Evolutionary conservation across 2,797 vertebrate species (phyloP).

Genomic region (Petrocephalus schoutedeni): DNA sequence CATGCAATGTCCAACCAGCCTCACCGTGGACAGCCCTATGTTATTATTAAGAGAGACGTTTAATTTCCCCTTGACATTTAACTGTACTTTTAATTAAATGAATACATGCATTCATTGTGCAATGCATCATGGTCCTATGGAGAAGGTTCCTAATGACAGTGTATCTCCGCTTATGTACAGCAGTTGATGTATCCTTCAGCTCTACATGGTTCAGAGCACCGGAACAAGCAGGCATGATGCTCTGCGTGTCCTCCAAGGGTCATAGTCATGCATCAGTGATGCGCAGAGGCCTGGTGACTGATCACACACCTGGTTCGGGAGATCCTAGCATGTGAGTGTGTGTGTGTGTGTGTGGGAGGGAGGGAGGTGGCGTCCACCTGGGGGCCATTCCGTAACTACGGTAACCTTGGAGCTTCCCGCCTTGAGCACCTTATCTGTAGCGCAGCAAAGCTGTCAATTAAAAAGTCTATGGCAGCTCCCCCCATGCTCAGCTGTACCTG

Average conservation of each 20-base stretch:
- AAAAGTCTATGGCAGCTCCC: not conserved
- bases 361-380: not conserved
- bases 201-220: not conserved
- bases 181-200: not conserved
- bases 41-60: not conserved
- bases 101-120: not conserved
- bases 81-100: not conserved
- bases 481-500: not conserved
- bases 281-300: not conserved
- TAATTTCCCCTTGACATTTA: not conserved
- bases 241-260: not conserved
- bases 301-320: not conserved
- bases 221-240: not conserved
- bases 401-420: slow-evolving; percentile 40
- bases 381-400: slow-evolving; percentile 50
- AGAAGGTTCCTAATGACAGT: too few relatives aligned
- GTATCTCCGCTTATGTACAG: not conserved
- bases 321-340: not conserved
- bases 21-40: not conserved
- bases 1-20: not conserved
- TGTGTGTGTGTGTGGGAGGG: slow-evolving; percentile 2
- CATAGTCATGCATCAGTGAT: not conserved
- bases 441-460: slow-evolving; percentile 26
- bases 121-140: not conserved
- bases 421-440: slow-evolving; percentile 44